Conservation (phyloP, 2,113 vertebrate species). For the Taurulus bubalis region DNA sequence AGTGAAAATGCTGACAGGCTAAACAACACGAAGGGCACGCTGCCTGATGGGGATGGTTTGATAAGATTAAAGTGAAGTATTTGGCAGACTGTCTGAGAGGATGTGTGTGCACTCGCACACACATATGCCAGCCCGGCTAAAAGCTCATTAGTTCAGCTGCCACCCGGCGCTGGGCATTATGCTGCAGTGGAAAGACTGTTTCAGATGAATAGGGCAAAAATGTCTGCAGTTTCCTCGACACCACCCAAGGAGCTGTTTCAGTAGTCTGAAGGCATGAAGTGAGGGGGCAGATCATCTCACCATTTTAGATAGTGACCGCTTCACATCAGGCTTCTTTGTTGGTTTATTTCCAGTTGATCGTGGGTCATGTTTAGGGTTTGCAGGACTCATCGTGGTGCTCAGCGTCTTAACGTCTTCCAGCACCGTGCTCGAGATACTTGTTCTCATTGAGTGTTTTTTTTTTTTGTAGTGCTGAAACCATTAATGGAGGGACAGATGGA, state of each 20-base stretch:
- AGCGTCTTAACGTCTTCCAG: neutral
- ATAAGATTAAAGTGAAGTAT: conserved; percentile 84
- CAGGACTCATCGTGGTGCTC: neutral
- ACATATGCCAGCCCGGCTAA: conserved; percentile 64
- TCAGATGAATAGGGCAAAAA: conserved; percentile 38
- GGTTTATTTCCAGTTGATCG: conserved; percentile 15
- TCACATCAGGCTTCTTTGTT: conserved; percentile 17
- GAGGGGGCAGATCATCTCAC: neutral
- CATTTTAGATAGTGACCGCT: neutral
- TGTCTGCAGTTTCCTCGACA: conserved; percentile 8
- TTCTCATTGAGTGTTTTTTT: neutral
- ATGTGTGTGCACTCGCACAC: neutral
- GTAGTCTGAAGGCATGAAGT: conserved; percentile 1
- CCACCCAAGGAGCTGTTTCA: conserved; percentile 32
- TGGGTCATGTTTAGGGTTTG: conserved; percentile 8
- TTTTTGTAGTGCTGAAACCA: neutral
- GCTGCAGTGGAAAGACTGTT: conserved; percentile 43
- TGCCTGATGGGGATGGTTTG: conserved; percentile 79
- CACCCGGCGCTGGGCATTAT: conserved; percentile 60
- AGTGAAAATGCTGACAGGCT: conserved; percentile 81
- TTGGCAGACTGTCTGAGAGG: conserved; percentile 74
- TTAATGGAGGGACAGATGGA: neutral
- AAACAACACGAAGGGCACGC: conserved; percentile 72
- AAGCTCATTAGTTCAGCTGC: conserved; percentile 77
- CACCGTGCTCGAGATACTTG: neutral